A percentile compares a stretch with the other conserved stretches of the same genome.
phyloP scores from a whole-genome alignment of 1,140 invertebrate genomes.

The Sipha flava region DNA sequence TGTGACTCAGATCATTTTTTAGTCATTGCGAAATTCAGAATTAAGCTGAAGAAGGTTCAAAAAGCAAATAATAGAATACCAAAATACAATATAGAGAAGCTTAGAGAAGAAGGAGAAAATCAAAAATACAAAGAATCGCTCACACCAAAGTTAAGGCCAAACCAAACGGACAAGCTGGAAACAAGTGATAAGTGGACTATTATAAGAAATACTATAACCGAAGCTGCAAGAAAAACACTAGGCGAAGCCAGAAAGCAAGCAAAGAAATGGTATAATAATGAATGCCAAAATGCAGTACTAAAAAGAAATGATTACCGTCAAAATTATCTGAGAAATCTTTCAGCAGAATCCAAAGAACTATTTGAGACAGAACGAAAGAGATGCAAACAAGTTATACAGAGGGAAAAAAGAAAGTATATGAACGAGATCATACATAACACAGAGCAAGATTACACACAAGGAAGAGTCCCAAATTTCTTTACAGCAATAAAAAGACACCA shows the following conservation, averaged over 20 bases:
- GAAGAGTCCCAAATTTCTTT: background rate
- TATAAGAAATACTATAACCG: background rate
- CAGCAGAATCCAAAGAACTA: background rate
- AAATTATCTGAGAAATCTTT: background rate
- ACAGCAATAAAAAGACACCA: background rate
- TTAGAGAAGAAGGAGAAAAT: background rate
- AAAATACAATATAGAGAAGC: background rate
- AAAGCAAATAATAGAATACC: background rate
- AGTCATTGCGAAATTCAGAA: background rate
- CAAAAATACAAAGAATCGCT: background rate
- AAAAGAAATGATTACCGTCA: background rate
- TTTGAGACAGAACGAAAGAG: background rate
- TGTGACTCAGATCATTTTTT: background rate
- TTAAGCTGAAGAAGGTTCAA: background rate
- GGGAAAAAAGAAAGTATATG: background rate
- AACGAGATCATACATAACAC: background rate
- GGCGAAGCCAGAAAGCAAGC: background rate
- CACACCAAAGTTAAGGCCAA: background rate
- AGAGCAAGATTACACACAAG: background rate
- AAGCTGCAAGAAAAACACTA: background rate
- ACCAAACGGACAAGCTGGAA: background rate
- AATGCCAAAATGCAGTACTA: background rate
- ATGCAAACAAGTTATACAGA: background rate
- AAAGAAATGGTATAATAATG: background rate
- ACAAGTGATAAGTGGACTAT: background rate